Evolutionary conservation across 1,140 invertebrate species (phyloP).

Genomic region (Acromyrmex echinatior): DNA sequence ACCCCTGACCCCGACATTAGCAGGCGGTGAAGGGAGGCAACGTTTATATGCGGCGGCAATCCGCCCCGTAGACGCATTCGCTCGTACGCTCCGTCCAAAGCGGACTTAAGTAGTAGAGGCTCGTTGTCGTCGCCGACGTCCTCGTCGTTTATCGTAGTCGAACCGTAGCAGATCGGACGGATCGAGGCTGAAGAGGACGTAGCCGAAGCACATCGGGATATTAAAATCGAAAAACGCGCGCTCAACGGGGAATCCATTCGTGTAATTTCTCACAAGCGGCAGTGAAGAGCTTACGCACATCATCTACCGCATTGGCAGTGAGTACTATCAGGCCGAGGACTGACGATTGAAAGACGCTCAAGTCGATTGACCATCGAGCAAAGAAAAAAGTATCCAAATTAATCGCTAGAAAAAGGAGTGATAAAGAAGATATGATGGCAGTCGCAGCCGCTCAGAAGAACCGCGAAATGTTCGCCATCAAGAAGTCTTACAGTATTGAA

Average conservation of each 20-base stretch:
- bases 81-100: constrained; percentile 86
- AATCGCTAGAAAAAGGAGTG: constrained; percentile 43
- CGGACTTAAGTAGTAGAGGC: constrained; percentile 75
- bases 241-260: constrained; percentile 31
- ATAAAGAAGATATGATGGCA: constrained; percentile 89
- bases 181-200: constrained; percentile 46
- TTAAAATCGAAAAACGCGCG: constrained; percentile 33
- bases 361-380: constrained; percentile 15
- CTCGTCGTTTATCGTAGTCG: constrained; percentile 55
- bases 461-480: constrained; percentile 97
- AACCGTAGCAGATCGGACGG: constrained; percentile 36
- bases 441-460: constrained; percentile 96
- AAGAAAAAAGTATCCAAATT: constrained; percentile 19
- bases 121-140: constrained; percentile 33
- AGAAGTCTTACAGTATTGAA: constrained; percentile 99
- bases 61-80: constrained; percentile 86
- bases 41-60: constrained; percentile 86
- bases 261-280: constrained; percentile 44
- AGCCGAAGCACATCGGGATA: constrained; percentile 22
- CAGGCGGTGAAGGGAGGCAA: constrained; percentile 86
- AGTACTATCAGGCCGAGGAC: constrained; percentile 23
- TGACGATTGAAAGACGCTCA: constrained; percentile 28
- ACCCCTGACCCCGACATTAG: constrained; percentile 85
- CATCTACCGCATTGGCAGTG: background rate
- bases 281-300: constrained; percentile 61